Percentiles rank a stretch among this genome's conserved stretches.
Conservation (phyloP, 2,113 vertebrate genomes). For the Mobula hypostoma region DNA sequence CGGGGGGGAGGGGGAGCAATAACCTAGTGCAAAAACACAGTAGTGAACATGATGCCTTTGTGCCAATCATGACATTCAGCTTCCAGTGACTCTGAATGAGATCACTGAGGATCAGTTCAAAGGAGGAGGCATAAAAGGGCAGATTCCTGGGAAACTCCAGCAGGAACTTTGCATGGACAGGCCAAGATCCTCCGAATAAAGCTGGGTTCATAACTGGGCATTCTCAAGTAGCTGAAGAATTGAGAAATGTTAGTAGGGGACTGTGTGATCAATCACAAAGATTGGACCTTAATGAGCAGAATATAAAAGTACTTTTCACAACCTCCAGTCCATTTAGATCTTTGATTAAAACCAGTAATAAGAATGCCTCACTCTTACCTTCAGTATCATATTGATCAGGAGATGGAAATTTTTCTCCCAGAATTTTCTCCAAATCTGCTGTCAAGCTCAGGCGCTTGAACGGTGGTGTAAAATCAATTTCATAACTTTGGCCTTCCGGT, state of each 20-base stretch:
- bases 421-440: slow-evolving; percentile 73
- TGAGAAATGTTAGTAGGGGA: not conserved
- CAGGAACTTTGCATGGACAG: not conserved
- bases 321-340: not conserved
- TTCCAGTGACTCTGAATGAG: not conserved
- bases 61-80: not conserved
- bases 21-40: too few relatives aligned
- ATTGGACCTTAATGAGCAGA: not conserved
- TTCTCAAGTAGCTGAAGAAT: not conserved
- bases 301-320: not conserved
- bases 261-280: not conserved
- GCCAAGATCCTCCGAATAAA: not conserved
- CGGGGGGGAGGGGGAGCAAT: too few relatives aligned
- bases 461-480: slow-evolving; percentile 93
- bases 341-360: not conserved
- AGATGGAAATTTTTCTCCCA: slow-evolving; percentile 78
- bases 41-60: not conserved
- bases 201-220: not conserved
- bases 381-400: slow-evolving; percentile 62
- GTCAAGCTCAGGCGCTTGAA: slow-evolving; percentile 85
- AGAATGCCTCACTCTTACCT: slow-evolving; percentile 51
- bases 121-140: too few relatives aligned
- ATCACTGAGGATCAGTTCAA: not conserved
- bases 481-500: slow-evolving; percentile 70
- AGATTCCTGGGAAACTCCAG: not conserved